A percentile compares a stretch with the other conserved stretches of the same genome.
phyloP scores from a whole-genome alignment of 2,888 invertebrate genomes.

The Bombylius major region DNA sequence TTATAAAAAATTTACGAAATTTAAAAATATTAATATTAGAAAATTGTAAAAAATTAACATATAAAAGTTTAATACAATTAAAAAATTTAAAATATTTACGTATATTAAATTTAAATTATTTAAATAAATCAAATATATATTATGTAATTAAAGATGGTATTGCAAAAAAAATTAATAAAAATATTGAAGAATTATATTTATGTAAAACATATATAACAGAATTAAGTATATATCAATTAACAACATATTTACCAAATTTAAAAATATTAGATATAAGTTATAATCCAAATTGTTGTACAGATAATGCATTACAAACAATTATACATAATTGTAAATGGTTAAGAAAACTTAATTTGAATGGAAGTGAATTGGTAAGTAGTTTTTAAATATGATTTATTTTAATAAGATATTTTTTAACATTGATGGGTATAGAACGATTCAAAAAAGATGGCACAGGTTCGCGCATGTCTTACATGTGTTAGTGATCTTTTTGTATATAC shows the following conservation, averaged over 20 bases:
- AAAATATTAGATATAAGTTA: conserved; percentile 49
- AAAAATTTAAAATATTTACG: conserved; percentile 43
- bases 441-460: too few relatives aligned
- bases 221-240: conserved; percentile 45
- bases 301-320: conserved; percentile 52
- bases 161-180: conserved; percentile 39
- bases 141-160: conserved; percentile 48
- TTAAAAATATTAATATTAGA: conserved; percentile 48
- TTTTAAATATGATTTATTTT: too few relatives aligned
- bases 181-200: conserved; percentile 42
- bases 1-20: conserved; percentile 45
- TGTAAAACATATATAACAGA: conserved; percentile 50
- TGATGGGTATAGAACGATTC: too few relatives aligned
- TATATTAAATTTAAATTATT: conserved; percentile 52
- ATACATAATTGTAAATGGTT: conserved; percentile 48
- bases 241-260: conserved; percentile 45
- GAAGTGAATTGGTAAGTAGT: conserved; percentile 19
- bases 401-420: too few relatives aligned
- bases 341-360: conserved; percentile 47
- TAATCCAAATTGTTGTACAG: conserved; percentile 58
- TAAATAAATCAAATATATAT: conserved; percentile 43
- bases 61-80: conserved; percentile 44
- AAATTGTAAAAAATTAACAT: conserved; percentile 51
- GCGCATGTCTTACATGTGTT: too few relatives aligned
- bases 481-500: too few relatives aligned